Base-by-base conservation (phyloP, 2,113 vertebrate genomes). In the Hydrolagus affinis region DNA sequence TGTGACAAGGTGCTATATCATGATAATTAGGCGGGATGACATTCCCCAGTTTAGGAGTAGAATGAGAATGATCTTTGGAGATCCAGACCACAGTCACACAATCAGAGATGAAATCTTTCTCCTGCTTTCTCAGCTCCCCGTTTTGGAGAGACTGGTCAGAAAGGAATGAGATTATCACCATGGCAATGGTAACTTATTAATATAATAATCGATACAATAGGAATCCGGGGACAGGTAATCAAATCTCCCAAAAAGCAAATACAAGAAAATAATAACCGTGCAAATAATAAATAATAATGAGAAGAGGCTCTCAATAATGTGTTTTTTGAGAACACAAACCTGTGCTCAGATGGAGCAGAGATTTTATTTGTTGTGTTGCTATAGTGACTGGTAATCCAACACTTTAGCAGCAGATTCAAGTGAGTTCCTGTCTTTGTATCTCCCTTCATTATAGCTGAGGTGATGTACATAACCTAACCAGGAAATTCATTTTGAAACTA, bases 1-100 rank as follows among this genome's bases (percentile, higher is more conserved):
- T 44, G 44, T 44, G 44, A 44, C 6, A 44, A 44, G 44, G 44
- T 6, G 6, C 44, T 44, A 44, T 44, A 44, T 44, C 44, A 44
- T n/a, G 28, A 59, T 87, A 86, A 75, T 88, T 87, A 7, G 86
- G 86, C 0, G 87, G 88, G 60, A 89, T 88, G 7, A 87, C 60
- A 9, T 59, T 87, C 15, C 85, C 86, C 0, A 86, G 85, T 62
- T 85, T 87, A 23, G 88, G 86, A 28, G 85, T 68, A 14, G 87
- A 87, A 30, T 28, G n/a, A 11, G 83, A 85, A 23, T 86, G 86
- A 21, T 86, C 86, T 68, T 73, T 69, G 3, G 70, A 30, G 75
- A 80, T 87, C 0, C 62, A 85, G n/a, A 0, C 0, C 25, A 86
- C 71, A 14, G 85, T 80, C 70, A 86, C 0, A 0, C 86, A 87